Evolutionary conservation across 2,888 invertebrate genomes (phyloP), one percentile per base, ranked within the genome.

Genomic region (Serripes groenlandicus): DNA sequence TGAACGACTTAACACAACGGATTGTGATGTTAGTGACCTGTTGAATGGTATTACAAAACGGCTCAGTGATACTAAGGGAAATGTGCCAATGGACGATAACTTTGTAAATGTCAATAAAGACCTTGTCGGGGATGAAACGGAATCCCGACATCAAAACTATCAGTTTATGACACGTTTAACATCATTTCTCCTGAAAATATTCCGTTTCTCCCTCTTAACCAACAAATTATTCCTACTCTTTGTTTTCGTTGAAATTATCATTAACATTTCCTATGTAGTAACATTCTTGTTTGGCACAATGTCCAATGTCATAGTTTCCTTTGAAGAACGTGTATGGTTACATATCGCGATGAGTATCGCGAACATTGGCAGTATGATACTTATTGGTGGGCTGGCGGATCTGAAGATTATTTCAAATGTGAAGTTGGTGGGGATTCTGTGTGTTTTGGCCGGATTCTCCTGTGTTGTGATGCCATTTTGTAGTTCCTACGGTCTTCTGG

Each of bases 231-330:
- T 99, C 94, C 95, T 98, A 78, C 95, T 99, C 30, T 95, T 99
- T 56, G 97, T 97, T 1, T 88, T 97, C 28, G 97, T 98, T 87
- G 99, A 99, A 21, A 97, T 98, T 91, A 96, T 99, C 82, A 98
- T 98, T 0, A 97, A 99, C 97, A 96, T 98, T 95, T 93, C 92
- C 3, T 98, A 99, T 95, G 99, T 98, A 93, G 97, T 98, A 2
- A 99, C 99, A 0, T 99, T 97, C 94, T 96, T 97, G 95, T 99
- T 97, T 91, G 95, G 97, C 74, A 97, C 98, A 35, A 90, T 97
- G 89, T 98, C 97, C 0, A 68, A 78, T 5, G 66, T 18, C 23
- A 66, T 28, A 5, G 52, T 66, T 0, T 68, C 35, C 9, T 56
- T 34, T 4, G 5, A 30, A 21, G 78, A 88, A 90, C 90, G 71